A percentile compares a stretch with the other conserved stretches of the same genome.
Conservation (phyloP, 1,140 invertebrate genomes). For the Periplaneta americana region DNA sequence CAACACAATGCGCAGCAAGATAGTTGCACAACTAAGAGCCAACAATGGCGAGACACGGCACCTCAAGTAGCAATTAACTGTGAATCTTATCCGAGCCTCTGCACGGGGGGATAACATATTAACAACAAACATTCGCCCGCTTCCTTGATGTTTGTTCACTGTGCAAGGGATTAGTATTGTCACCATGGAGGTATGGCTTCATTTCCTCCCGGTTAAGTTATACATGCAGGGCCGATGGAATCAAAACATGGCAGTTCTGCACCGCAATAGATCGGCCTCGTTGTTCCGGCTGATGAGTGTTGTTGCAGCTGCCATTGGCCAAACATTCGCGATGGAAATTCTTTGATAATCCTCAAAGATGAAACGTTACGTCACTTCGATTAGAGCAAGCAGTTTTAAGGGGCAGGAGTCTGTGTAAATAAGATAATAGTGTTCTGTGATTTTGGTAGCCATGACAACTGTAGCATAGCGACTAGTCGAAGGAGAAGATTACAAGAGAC, state of each 20-base stretch:
- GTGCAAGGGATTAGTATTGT: too few species aligned
- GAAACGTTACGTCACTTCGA: background rate
- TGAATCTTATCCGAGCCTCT: background rate
- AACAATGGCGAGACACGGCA: background rate
- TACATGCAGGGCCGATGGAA: background rate
- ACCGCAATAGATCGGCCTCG: background rate
- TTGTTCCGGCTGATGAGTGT: background rate
- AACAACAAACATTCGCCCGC: background rate
- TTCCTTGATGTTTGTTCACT: background rate
- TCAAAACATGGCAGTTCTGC: background rate
- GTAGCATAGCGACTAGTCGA: too few species aligned
- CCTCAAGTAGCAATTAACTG: background rate
- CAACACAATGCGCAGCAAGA: background rate
- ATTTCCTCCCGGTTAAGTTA: background rate
- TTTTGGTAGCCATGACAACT: too few species aligned
- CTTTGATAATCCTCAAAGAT: background rate
- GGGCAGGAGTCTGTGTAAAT: too few species aligned
- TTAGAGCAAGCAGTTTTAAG: too few species aligned
- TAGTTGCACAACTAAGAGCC: background rate
- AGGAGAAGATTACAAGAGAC: too few species aligned
- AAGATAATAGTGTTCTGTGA: too few species aligned
- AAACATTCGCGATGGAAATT: background rate
- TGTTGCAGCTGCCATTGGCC: background rate
- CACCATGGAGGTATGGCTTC: too few species aligned
- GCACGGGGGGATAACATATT: background rate